Base-by-base conservation (phyloP, 2,888 invertebrate species). In the Himalopsyche kuldschensis region DNA sequence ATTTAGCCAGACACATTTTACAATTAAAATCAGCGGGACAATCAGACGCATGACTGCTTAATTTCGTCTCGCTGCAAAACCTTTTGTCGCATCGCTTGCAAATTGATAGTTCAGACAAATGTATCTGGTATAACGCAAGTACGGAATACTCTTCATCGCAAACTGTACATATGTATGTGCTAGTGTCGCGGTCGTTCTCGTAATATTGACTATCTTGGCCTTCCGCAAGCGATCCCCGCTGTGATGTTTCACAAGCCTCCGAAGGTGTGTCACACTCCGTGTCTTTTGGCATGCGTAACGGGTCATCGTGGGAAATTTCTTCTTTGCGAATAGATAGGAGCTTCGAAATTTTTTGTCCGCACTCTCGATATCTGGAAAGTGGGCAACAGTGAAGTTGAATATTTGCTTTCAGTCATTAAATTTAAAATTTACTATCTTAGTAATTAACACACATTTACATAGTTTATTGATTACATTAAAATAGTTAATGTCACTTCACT, bases 301-400 rank as follows among this genome's bases (percentile, higher is more conserved):
- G 27, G 3, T 27, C 27, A 1, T 69, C 27, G 3, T 11, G 11
- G 69, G 20, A 4, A 15, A 69, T 27, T 69, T 69, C 69, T 69
- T 69, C 69, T 27, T 69, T 69, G 69, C 27, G 30, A 24, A 69
- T 27, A 27, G 69, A 8, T 41, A 15, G 41, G 11, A 27, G 69
- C 69, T 11, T 27, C 69, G 69, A 15, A 69, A 69, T 27, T 11
- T 27, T 69, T 69, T 30, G 69, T 79, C 80, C 84, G 77, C 79
- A 77, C 41, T 84, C 84, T 81, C 81, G 84, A 48, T 78, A 84
- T 84, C 84, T 84, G 83, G 46, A 83, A 83, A 83, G 76, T 55
- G 80, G 83, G 77, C 77, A 83, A 83, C 69, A 83, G 46, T 77
- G 80, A 81, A 78, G 83, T 83, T 83, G 80, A 83, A 83, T 81